Evolutionary conservation across 2,888 invertebrate species (phyloP), one percentile per base, ranked within the genome.

Genomic region (Clanis bilineata): DNA sequence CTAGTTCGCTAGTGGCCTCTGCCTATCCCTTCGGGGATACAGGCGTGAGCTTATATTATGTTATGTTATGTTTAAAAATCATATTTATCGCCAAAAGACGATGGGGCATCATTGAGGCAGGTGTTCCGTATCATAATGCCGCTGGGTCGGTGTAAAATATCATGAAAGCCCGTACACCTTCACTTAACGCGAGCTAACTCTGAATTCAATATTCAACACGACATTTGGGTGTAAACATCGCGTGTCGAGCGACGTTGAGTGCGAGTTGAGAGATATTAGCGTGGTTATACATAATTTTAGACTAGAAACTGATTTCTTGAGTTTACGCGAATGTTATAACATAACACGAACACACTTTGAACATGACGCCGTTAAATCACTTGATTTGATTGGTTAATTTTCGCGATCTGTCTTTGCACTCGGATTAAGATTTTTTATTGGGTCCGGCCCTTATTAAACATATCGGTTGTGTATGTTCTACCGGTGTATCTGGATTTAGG

Each of bases 201-300:
- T 75, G 86, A 88, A 86, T 87, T 85, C 85, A 86, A 88, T 88
- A 88, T 88, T 84, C 82, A 85, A 86, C 86, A 85, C 84, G 86
- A 85, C 83, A 83, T 86, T 88, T 85, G 74, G 78, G 80, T 86
- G 88, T 86, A 86, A 86, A 86, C 83, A 83, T 85, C 77, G 85
- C 85, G 80, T 86, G 86, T 82, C 78, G 80, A 57, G 72, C 64
- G 51, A 56, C 45, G 67, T 64, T 62, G 63, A 76, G 71, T 62
- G 28, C 61, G 79, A 82, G 75, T 64, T 47, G 68, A 63, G 38
- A 65, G 64, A 66, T 62, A 51, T 54, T 36, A 56, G 65, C 59
- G 65, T 22, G 56, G 45, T 54, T 61, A 62, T 64, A 63, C 63
- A 65, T 65, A 38, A 9, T 44, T 44, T 57, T 28, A 9, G n/a